Conservation (phyloP, 2,888 invertebrate genomes). For the Muschampia plurimacula region DNA sequence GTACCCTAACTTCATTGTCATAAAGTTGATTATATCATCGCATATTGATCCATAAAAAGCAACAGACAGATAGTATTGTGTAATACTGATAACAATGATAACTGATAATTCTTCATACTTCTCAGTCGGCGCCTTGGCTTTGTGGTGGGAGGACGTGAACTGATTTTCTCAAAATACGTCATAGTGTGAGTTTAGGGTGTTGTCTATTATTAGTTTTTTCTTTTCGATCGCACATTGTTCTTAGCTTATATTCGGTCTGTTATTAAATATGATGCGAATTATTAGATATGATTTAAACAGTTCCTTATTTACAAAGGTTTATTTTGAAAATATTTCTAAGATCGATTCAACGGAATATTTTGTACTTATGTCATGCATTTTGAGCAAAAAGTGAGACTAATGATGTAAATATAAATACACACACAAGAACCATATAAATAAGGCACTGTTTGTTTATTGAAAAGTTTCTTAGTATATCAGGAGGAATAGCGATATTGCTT, state of each 20-base stretch:
- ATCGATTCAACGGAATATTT: too few species aligned
- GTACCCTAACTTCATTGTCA: background rate
- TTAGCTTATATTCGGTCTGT: background rate
- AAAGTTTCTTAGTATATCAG: too few species aligned
- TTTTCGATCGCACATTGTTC: conserved; percentile 7
- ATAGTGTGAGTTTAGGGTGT: conserved; percentile 38
- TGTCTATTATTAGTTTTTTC: conserved; percentile 35
- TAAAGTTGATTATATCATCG: conserved; percentile 4
- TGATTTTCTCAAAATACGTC: conserved; percentile 40
- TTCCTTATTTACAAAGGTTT: too few species aligned
- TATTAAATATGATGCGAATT: background rate
- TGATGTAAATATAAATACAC: too few species aligned
- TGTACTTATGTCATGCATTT: too few species aligned
- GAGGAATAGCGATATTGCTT: too few species aligned
- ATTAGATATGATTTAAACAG: background rate
- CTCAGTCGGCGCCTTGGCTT: conserved; percentile 45
- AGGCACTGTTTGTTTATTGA: too few species aligned
- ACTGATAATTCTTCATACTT: conserved; percentile 53
- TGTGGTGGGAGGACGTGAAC: conserved; percentile 41
- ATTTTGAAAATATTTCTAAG: too few species aligned
- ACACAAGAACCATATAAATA: too few species aligned
- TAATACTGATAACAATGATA: conserved; percentile 58
- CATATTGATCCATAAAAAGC: conserved; percentile 38
- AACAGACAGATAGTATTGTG: conserved; percentile 41
- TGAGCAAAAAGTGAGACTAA: too few species aligned